A percentile compares a stretch with the other conserved stretches of the same genome.
phyloP scores from a whole-genome alignment of 2,797 vertebrate species.

The Parambassis ranga region DNA sequence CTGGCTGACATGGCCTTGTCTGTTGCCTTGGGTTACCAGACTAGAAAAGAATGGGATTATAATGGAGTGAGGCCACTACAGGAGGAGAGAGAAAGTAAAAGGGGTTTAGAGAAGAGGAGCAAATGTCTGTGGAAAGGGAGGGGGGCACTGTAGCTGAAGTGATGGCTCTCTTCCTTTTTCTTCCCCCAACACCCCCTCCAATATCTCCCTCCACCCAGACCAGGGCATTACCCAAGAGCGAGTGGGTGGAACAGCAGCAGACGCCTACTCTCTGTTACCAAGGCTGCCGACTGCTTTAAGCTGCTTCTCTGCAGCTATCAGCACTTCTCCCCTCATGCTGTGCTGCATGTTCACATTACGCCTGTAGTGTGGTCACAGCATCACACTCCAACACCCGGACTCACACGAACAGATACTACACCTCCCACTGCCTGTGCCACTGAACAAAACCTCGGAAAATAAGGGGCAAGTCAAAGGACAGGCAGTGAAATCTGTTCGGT shows the following conservation, averaged over 20 bases:
- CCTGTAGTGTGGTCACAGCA: not conserved
- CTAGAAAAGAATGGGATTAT: constrained; percentile 74
- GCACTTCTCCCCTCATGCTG: constrained; percentile 30
- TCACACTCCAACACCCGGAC: constrained; percentile 18
- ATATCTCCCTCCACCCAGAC: not conserved
- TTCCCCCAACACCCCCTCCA: not conserved
- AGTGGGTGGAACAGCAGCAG: constrained; percentile 57
- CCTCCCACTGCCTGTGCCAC: constrained; percentile 45
- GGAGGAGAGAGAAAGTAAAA: constrained; percentile 19
- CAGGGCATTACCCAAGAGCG: constrained; percentile 42
- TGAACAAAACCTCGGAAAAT: constrained; percentile 12
- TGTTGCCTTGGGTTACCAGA: constrained; percentile 77
- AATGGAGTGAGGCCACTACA: constrained; percentile 51
- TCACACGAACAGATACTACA: constrained; percentile 45
- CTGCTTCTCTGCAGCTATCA: constrained; percentile 40
- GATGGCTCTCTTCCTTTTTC: constrained; percentile 12
- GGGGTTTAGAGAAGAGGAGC: constrained; percentile 1
- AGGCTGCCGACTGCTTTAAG: constrained; percentile 59
- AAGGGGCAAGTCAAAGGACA: constrained; percentile 15
- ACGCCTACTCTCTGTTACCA: constrained; percentile 70
- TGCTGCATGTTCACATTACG: not conserved
- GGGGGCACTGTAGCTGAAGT: constrained; percentile 21
- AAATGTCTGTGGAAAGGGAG: constrained; percentile 3
- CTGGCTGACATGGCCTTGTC: constrained; percentile 59
- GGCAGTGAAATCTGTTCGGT: constrained; percentile 19